Evolutionary conservation across 2,113 vertebrate species (phyloP).

Genomic region (Grus americana): DNA sequence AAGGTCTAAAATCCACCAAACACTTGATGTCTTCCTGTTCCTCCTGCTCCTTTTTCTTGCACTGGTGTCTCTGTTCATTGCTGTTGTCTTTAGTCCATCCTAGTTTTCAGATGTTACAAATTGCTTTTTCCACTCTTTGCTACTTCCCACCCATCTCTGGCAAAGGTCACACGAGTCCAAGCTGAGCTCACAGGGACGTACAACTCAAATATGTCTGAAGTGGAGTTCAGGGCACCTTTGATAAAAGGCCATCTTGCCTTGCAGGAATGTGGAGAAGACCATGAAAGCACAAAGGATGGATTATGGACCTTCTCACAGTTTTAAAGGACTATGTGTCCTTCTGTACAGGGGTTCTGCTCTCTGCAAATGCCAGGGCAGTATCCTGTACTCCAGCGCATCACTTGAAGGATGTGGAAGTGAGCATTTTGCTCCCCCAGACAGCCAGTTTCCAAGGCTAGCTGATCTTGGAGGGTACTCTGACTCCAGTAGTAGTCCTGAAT

Average conservation of each 20-base stretch:
- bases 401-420: not conserved
- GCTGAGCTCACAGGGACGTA: not conserved
- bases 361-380: not conserved
- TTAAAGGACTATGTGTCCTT: not conserved
- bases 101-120: not conserved
- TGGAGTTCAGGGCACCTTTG: not conserved
- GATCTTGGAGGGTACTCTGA: not conserved
- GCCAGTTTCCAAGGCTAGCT: not conserved
- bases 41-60: not conserved
- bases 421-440: not conserved
- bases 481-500: not conserved
- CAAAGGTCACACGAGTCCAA: not conserved
- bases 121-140: not conserved
- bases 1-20: not conserved
- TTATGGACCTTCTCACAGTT: not conserved
- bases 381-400: not conserved
- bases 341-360: not conserved
- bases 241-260: not conserved
- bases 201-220: not conserved
- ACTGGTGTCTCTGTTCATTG: not conserved
- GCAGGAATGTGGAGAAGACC: not conserved
- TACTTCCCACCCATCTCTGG: not conserved
- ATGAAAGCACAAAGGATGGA: not conserved
- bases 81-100: not conserved
- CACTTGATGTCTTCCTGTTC: not conserved